Evolutionary conservation across 1,140 invertebrate genomes (phyloP), one percentile per base, ranked within the genome.

Genomic region (Heliconius himera): DNA sequence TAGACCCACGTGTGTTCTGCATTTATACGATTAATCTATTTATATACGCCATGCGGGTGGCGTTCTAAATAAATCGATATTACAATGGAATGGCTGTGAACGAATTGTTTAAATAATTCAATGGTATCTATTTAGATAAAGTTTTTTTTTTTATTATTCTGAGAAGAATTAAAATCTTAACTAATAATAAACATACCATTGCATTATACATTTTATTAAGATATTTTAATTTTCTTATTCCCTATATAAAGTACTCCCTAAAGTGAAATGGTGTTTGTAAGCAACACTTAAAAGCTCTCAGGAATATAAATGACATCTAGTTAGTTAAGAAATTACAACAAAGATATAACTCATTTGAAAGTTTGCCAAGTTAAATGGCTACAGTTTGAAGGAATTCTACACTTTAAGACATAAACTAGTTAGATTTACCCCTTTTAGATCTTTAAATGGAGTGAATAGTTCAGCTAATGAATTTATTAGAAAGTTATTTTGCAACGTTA

Each of bases 1-100:
- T 16, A 22, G 56, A 41, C 60, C 36, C 74, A 76, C 74, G 60
- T 76, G 74, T 76, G 60, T 46, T 36, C 74, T 70, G 60, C 4
- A 70, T 76, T 76, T 76, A 76, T 60, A 76, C 74, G 74, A 60
- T 4, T 66, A 76, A 76, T 29, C 74, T 76, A 76, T 76, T 70
- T 70, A 70, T 70, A 70, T 9, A 38, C 4, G 11, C 74, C 74
- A 70, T 60, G 74, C 74, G 74, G 74, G 74, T 70, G 74, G 74
- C 11, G 9, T 13, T 66, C 22, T 29, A 13, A 26, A 16, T 66
- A 66, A 66, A 66, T 66, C 60, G 60, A 66, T 66, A 29, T 66
- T 66, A 51, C 9, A 54, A 36, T 36, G 33, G 60, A 29, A 26
- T 26, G 26, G 8, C 60, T 66, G 22, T 16, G 26, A 29, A 66